Conservation (phyloP, 2,797 vertebrate genomes). For the Coilia nasus region DNA sequence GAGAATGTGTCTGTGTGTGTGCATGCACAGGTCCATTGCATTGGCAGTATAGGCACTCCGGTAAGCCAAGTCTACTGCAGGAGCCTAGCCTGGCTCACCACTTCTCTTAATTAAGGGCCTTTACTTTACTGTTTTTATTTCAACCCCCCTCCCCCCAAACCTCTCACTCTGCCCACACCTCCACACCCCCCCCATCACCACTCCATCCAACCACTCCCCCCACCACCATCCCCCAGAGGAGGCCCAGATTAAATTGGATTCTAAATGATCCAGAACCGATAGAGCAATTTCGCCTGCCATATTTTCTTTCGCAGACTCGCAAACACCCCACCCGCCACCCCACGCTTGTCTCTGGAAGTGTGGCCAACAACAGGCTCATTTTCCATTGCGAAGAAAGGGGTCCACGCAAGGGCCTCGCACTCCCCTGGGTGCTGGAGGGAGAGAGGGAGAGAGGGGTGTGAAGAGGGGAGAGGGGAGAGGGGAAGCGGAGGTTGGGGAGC, state of each 20-base stretch:
- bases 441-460: conserved; percentile 61
- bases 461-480: conserved; percentile 59
- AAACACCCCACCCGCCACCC: neutral
- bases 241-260: conserved; percentile 79
- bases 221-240: conserved; percentile 33
- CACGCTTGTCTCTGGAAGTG: conserved; percentile 55
- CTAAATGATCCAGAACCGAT: conserved; percentile 81
- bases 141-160: conserved; percentile 24
- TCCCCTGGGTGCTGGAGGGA: conserved; percentile 52
- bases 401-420: conserved; percentile 56
- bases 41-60: neutral
- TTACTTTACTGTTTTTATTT: conserved; percentile 72
- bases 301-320: conserved; percentile 60
- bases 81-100: conserved; percentile 55
- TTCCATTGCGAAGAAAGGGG: conserved; percentile 58
- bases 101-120: conserved; percentile 77
- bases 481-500: conserved; percentile 31
- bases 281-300: conserved; percentile 74
- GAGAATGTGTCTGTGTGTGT: neutral
- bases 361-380: conserved; percentile 68
- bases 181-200: neutral
- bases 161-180: neutral
- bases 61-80: neutral
- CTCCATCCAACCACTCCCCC: conserved; percentile 13
- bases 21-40: neutral